Percentiles rank a stretch among this genome's conserved stretches.
Conservation (phyloP, 1,140 invertebrate species). For the Drosophila busckii region DNA sequence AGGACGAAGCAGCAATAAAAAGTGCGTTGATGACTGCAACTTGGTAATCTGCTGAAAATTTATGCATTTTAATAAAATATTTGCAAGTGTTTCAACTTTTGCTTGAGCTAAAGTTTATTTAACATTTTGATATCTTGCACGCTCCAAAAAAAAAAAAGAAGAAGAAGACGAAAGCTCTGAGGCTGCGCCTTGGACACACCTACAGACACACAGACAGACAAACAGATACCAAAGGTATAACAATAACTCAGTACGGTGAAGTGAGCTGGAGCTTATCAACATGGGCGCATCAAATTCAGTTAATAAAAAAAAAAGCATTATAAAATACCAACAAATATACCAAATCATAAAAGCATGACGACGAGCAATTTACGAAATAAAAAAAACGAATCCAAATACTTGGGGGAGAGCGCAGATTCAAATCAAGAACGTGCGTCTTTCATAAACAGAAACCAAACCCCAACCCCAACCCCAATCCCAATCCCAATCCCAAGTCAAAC, state of each 20-base stretch:
- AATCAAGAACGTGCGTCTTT: constrained; percentile 66
- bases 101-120: constrained; percentile 28
- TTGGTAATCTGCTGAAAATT: too few relatives aligned
- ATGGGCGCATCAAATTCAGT: constrained; percentile 69
- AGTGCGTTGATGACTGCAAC: too few relatives aligned
- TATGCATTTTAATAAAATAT: constrained; percentile 4
- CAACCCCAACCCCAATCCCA: neutral
- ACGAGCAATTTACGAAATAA: constrained; percentile 72
- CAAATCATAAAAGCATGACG: constrained; percentile 76
- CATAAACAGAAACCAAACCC: constrained; percentile 15
- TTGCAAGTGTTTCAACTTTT: too few relatives aligned
- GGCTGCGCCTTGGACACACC: constrained; percentile 50
- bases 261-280: constrained; percentile 59
- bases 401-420: constrained; percentile 49
- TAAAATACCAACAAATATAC: constrained; percentile 52
- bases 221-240: constrained; percentile 28
- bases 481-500: neutral
- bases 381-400: constrained; percentile 57
- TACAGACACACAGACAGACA: constrained; percentile 37
- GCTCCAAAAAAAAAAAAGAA: constrained; percentile 23
- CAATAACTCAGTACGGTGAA: constrained; percentile 54
- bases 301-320: constrained; percentile 11
- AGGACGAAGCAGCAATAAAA: too few relatives aligned
- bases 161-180: neutral
- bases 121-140: constrained; percentile 38